Conservation (phyloP, 2,113 vertebrate species). For the Myotis yumanensis region DNA sequence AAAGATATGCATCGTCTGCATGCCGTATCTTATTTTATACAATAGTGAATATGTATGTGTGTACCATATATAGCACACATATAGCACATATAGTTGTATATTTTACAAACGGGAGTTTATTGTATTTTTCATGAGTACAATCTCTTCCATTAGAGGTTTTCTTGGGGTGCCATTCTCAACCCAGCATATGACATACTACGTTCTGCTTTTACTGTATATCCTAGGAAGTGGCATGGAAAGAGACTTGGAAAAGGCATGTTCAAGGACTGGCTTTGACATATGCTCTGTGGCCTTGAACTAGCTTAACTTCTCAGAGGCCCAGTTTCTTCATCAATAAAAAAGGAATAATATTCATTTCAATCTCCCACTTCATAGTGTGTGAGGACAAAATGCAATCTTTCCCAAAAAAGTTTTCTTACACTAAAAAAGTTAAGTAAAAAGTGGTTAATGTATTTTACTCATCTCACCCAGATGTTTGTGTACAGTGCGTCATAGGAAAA, state of each 20-base stretch:
- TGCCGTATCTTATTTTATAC: not conserved
- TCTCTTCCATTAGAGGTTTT: not conserved
- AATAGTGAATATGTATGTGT: not conserved
- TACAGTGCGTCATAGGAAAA: not conserved
- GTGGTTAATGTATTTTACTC: not conserved
- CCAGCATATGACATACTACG: not conserved
- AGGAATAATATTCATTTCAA: not conserved
- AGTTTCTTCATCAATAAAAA: not conserved
- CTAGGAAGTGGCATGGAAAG: not conserved
- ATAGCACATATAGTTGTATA: not conserved
- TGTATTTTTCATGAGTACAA: not conserved
- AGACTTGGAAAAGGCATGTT: not conserved
- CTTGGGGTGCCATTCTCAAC: not conserved
- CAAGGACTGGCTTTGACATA: not conserved
- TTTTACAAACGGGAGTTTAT: not conserved
- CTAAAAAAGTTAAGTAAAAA: not conserved
- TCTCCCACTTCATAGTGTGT: not conserved
- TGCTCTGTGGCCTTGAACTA: not conserved
- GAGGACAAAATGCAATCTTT: not conserved
- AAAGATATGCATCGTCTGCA: not conserved
- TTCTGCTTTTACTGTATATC: not conserved
- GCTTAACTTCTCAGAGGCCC: not conserved
- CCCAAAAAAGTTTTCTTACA: not conserved
- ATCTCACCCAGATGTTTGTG: not conserved
- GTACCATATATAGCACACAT: too few species aligned